Base-by-base conservation (phyloP, 1,140 invertebrate genomes). In the Drosophila sproati region DNA sequence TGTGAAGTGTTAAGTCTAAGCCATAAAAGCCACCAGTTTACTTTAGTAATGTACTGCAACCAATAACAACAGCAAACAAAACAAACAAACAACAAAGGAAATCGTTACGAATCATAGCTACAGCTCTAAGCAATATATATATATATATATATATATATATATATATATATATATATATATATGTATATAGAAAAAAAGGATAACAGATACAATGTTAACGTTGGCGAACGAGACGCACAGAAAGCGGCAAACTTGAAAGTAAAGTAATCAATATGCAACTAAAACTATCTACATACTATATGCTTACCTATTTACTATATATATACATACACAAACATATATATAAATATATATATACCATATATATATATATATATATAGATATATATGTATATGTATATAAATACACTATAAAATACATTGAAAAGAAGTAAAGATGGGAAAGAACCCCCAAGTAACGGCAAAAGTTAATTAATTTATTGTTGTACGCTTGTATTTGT, bases 401-500 rank as follows among this genome's bases (percentile, higher is more conserved):
- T n/a, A 56, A 0, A 56, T 8, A 55, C 20, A 57, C 31, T 57
- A 28, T 37, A 20, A 57, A 68, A 41, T 37, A 68, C 12, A 56
- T 47, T 51, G 12, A 62, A 34, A 34, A 34, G 29, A 51, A 70
- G 39, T 12, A 63, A 71, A 64, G 31, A 37, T 70, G 31, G 29
- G 45, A 73, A 69, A 47, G 48, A 60, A 79, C 47, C 54, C 70
- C 54, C 59, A 78, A 80, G 70, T 67, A 66, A 80, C 73, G 60
- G 75, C 68, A 86, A 81, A 78, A 77, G 69, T 81, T 78, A 75
- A 75, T 78, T 75, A 73, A 86, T 72, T 87, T 70, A 86, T 86
- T 86, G 82, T 81, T 86, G 80, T 80, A 77, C 74, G 78, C 82
- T 86, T 86, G 61, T 74, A 79, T 87, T 87, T 87, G 82, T 87